phyloP scores from a whole-genome alignment of 2,113 vertebrate species.

The Theristicus caerulescens region DNA sequence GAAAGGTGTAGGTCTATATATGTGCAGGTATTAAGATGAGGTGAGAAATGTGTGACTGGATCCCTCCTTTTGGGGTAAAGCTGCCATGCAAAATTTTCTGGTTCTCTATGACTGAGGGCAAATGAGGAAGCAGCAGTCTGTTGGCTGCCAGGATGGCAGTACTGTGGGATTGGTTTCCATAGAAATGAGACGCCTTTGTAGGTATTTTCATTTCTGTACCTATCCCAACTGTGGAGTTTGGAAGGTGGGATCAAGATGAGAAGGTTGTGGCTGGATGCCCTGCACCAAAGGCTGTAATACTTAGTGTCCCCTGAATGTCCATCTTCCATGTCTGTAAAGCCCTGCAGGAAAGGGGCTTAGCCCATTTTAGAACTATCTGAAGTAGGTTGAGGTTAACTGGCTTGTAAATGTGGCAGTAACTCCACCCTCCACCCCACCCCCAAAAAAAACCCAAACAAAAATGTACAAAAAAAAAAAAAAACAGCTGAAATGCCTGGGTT shows the following conservation, averaged over 20 bases:
- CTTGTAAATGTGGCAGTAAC: background rate
- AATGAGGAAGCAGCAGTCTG: background rate
- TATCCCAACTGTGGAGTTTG: background rate
- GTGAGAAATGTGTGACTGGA: background rate
- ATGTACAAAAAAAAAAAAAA: no score
- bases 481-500: background rate
- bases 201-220: background rate
- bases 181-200: background rate
- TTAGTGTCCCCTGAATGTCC: background rate
- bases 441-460: background rate
- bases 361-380: background rate
- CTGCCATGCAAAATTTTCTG: background rate
- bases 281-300: background rate
- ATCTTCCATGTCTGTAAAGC: background rate
- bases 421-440: background rate
- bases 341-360: background rate
- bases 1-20: background rate
- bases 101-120: background rate
- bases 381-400: background rate
- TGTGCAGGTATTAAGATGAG: background rate
- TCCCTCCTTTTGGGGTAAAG: background rate
- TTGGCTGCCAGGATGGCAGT: background rate
- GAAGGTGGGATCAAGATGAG: background rate
- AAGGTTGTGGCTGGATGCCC: background rate
- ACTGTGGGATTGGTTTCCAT: background rate